Conservation (phyloP, 1,140 invertebrate genomes). For the Trachymyrmex septentrionalis region DNA sequence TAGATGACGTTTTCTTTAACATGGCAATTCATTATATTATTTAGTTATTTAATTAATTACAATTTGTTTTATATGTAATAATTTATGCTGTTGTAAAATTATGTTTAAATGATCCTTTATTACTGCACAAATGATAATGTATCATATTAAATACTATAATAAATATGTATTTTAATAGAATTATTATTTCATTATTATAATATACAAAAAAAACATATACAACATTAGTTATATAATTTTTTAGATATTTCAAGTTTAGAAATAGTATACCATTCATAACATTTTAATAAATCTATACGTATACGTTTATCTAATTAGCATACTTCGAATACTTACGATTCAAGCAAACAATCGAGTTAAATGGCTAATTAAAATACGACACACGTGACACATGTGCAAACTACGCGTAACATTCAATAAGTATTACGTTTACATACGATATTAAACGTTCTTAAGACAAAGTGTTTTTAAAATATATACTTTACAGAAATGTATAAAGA, state of each 20-base stretch:
- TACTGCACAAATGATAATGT: background rate
- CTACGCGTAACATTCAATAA: constrained; percentile 5
- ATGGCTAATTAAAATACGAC: constrained; percentile 56
- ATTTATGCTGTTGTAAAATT: background rate
- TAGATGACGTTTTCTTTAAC: background rate
- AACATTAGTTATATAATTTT: background rate
- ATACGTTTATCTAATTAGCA: background rate
- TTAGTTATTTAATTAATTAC: background rate
- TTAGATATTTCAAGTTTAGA: background rate
- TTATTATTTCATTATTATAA: background rate
- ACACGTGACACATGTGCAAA: background rate
- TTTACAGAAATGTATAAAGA: background rate
- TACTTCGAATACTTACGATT: background rate
- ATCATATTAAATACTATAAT: background rate
- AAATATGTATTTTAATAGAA: background rate
- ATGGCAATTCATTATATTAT: background rate
- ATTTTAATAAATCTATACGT: background rate
- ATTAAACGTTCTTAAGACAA: background rate
- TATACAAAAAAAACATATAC: background rate
- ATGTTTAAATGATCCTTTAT: background rate
- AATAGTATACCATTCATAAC: background rate
- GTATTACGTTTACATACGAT: background rate
- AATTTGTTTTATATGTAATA: background rate
- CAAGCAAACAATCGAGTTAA: background rate
- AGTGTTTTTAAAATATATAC: background rate